Conservation (phyloP, 2,888 invertebrate species). For the Malthinus seriepunctatus region DNA sequence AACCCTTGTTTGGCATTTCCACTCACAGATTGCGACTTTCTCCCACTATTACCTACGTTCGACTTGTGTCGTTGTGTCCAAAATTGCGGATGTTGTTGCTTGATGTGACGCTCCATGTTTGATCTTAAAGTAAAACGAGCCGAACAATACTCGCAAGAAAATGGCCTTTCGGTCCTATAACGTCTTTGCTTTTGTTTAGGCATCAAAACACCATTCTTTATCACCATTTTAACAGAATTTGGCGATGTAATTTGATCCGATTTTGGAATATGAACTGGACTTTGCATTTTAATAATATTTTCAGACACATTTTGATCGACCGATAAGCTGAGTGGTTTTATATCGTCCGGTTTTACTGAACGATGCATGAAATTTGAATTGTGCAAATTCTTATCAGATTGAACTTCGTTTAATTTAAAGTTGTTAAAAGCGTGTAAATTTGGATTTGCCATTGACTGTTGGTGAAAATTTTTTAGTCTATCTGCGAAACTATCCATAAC, state of each 20-base stretch:
- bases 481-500: conserved; percentile 54
- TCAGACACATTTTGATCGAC: conserved; percentile 40
- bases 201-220: conserved; percentile 87
- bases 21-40: conserved; percentile 51
- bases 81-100: conserved; percentile 90
- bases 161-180: conserved; percentile 88
- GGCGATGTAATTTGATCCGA: conserved; percentile 59
- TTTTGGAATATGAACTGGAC: conserved; percentile 56
- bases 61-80: conserved; percentile 80
- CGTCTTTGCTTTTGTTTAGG: conserved; percentile 90
- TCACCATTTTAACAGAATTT: conserved; percentile 83
- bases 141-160: conserved; percentile 88
- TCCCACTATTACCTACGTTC: conserved; percentile 58
- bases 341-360: conserved; percentile 54
- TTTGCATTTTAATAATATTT: conserved; percentile 44
- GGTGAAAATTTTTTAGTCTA: conserved; percentile 41
- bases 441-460: conserved; percentile 13
- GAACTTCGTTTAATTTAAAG: conserved; percentile 37
- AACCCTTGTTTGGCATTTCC: conserved; percentile 28
- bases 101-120: conserved; percentile 93
- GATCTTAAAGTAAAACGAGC: conserved; percentile 90
- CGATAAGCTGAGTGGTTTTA: conserved; percentile 57
- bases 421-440: conserved; percentile 35
- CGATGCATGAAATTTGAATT: conserved; percentile 24
- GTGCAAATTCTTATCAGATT: conserved; percentile 33